Percentiles rank a stretch among this genome's conserved stretches.
These are phyloP conservation scores for Bombycilla garrulus DNA, from an alignment of 2,113 vertebrate species.

Conservation along the genomic window DNA sequence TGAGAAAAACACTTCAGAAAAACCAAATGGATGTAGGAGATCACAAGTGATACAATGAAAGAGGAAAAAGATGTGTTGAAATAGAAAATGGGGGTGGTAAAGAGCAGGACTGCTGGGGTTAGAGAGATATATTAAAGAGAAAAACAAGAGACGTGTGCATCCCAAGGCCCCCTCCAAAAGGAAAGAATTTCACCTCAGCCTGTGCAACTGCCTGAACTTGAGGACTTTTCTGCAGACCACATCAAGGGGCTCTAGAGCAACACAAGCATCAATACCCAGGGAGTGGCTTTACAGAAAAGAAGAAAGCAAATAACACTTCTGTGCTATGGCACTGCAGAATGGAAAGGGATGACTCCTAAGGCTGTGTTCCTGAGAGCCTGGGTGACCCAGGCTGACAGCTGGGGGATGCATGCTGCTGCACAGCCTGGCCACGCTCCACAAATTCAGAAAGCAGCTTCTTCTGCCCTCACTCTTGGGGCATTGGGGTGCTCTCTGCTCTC, in stretches of 20 bases:
- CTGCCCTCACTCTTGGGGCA: neutral
- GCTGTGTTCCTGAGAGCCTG: neutral
- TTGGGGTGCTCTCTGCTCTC: neutral
- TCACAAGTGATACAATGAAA: neutral
- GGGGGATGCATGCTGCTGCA: rapidly evolving
- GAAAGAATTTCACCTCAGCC: neutral
- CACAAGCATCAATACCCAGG: neutral
- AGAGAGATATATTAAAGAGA: neutral
- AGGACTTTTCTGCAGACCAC: neutral
- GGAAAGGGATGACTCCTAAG: neutral
- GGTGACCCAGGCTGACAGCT: rapidly evolving
- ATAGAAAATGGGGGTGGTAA: neutral
- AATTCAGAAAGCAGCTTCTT: neutral
- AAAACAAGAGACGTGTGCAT: neutral
- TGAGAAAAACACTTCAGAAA: neutral
- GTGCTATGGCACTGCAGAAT: neutral
- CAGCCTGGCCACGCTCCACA: rapidly evolving
- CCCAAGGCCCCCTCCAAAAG: neutral
- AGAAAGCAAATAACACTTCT: neutral
- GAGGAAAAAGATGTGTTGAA: neutral
- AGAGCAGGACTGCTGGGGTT: neutral
- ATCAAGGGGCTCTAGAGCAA: neutral
- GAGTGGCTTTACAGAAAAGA: neutral
- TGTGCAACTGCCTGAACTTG: neutral
- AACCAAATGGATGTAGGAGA: neutral